Evolutionary conservation across 2,888 invertebrate species (phyloP), one percentile per base, ranked within the genome.

Genomic region (Andricus curvator): DNA sequence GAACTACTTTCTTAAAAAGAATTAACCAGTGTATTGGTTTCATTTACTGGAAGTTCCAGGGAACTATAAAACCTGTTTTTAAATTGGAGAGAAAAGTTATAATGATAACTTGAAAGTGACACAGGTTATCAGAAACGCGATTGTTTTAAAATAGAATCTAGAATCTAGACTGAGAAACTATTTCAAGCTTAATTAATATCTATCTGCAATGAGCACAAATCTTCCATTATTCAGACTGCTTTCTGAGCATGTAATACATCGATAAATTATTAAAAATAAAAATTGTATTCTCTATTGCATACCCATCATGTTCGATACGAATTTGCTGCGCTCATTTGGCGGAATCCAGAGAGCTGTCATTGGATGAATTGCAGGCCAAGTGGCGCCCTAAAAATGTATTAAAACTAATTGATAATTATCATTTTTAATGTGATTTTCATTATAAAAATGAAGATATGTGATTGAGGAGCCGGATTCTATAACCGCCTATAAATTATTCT

Each of bases 291-390:
- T 22, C 41, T 41, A 15, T 70, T 22, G 9, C 20, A 22, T 92
- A 96, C 96, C 97, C 97, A 97, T 97, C 96, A 97, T 97, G 89
- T 97, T 97, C 13, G 98, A 96, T 92, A 98, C 97, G 92, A 99
- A 97, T 92, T 98, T 97, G 66, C 98, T 97, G 85, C 98, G 95
- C 91, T 99, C 98, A 94, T 96, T 95, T 17, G 98, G 98, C 11
- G 98, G 98, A 81, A 98, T 97, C 99, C 99, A 99, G 84, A 96
- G 96, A 11, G 98, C 97, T 62, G 98, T 97, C 95, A 99, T 96
- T 6, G 98, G 97, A 82, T 98, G 97, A 89, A 98, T 98, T 9
- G 98, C 97, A 0, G 99, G 99, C 96, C 98, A 99, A 13, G 97
- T 97, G 20, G 97, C 98, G 77, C 97, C 97, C 94, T 95, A 87